Base-by-base conservation (phyloP, 2,797 vertebrate genomes). In the Limnodromus scolopaceus region DNA sequence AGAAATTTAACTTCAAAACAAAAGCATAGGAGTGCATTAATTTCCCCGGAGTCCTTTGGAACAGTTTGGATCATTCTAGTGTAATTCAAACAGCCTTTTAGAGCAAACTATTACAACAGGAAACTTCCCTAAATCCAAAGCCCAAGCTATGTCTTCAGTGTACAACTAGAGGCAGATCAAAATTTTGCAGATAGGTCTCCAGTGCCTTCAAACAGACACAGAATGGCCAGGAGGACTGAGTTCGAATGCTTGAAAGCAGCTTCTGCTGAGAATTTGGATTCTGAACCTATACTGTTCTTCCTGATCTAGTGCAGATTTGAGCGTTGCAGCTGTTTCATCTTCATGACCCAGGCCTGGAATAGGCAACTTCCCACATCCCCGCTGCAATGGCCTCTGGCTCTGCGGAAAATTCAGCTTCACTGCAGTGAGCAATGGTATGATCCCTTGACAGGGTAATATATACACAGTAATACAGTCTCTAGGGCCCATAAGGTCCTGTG, bases 21-120 rank as follows among this genome's bases (percentile, higher is more conserved):
- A 89, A 83, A 92, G 69, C 74, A 77, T 16, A 28, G 71, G 81
- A 92, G 60, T 65, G 61, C 68, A 89, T 80, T 96, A 80, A 96
- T 96, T 96, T 97, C 93, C 92, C 92, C 24, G 25, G 90, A 96
- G 93, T 75, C 71, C 49, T 94, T 68, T 61, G 84, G 81, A 95
- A 43, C 70, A 39, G 64, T 93, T 91, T 89, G 95, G 74, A 80
- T 87, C 13, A 0, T 83, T 82, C 84, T 64, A 22, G 39, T 80
- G 75, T 61, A 95, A 87, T 68, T 77, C 75, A 70, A 49, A 64
- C 41, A 91, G 74, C 45, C 60, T 95, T 85, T 88, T 54, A 94
- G 66, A 96, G 58, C 11, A 43, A 96, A 84, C 58, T 43, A 13
- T 77, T 68, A 54, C 54, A 53, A 45, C 43, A 89, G 45, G 68